These are phyloP conservation scores for Xylota segnis DNA, from an alignment of 2,888 invertebrate species.

Conservation along the genomic window DNA sequence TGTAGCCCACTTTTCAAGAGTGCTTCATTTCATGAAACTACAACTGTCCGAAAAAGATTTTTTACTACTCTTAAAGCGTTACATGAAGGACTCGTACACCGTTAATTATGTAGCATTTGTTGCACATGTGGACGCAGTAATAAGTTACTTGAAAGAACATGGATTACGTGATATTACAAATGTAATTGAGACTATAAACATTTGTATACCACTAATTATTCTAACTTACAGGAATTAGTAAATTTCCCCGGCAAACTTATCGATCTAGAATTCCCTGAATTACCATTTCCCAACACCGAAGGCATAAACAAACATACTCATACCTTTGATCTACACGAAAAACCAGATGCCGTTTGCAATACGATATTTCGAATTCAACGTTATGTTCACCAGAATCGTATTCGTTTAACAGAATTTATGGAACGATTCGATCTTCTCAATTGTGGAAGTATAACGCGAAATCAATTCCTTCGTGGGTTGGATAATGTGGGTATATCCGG, in stretches of 20 bases:
- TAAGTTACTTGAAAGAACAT: constrained; percentile 86
- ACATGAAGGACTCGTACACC: constrained; percentile 90
- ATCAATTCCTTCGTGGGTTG: constrained; percentile 90
- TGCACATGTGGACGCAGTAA: constrained; percentile 88
- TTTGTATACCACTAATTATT: neutral
- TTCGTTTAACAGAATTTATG: constrained; percentile 89
- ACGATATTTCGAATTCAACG: constrained; percentile 86
- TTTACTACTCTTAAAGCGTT: constrained; percentile 89
- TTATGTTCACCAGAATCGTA: constrained; percentile 87
- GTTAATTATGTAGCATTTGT: constrained; percentile 92
- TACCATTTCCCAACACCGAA: constrained; percentile 83
- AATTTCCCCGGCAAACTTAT: constrained; percentile 88
- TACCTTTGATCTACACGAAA: constrained; percentile 76
- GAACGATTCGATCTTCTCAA: constrained; percentile 90
- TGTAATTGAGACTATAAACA: constrained; percentile 77
- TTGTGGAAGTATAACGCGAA: constrained; percentile 88
- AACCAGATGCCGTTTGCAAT: constrained; percentile 80
- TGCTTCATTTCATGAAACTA: constrained; percentile 90
- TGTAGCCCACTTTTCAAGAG: constrained; percentile 90
- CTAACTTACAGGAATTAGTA: constrained; percentile 84
- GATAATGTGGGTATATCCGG: constrained; percentile 88
- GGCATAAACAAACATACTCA: constrained; percentile 41
- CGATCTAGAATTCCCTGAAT: constrained; percentile 89
- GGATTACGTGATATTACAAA: constrained; percentile 85
- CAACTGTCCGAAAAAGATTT: constrained; percentile 90